These are phyloP conservation scores for Nycticorax nycticorax DNA, from an alignment of 2,113 vertebrate species.

Conservation along the genomic window DNA sequence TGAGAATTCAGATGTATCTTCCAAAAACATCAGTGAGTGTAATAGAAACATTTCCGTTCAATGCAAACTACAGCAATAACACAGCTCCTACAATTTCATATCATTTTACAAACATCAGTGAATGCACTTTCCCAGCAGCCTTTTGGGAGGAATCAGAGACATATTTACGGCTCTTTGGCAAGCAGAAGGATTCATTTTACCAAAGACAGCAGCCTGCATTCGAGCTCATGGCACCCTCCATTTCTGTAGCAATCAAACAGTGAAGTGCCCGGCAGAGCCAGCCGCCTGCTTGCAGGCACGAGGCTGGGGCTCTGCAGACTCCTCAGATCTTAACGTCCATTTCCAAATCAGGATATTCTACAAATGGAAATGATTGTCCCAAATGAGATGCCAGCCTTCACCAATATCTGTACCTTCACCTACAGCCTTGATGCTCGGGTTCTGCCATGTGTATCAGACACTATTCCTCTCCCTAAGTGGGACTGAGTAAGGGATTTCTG, in stretches of 20 bases:
- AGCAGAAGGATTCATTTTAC: background rate
- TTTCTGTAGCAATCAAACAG: background rate
- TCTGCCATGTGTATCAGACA: background rate
- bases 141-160: background rate
- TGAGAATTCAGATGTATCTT: background rate
- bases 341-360: background rate
- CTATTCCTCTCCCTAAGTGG: background rate
- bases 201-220: background rate
- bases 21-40: background rate
- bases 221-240: background rate
- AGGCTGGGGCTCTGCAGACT: background rate
- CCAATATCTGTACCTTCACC: background rate
- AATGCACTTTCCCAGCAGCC: background rate
- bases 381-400: background rate
- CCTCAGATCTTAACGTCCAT: background rate
- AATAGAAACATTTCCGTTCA: background rate
- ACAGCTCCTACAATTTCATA: background rate
- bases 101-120: background rate
- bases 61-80: background rate
- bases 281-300: background rate
- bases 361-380: background rate
- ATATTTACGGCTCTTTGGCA: background rate
- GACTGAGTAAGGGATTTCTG: background rate
- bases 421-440: background rate
- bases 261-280: background rate